Percentiles rank a stretch among this genome's conserved stretches.
Evolutionary conservation across 1,140 invertebrate genomes (phyloP).

Genomic region (Cyclargus thomasi): DNA sequence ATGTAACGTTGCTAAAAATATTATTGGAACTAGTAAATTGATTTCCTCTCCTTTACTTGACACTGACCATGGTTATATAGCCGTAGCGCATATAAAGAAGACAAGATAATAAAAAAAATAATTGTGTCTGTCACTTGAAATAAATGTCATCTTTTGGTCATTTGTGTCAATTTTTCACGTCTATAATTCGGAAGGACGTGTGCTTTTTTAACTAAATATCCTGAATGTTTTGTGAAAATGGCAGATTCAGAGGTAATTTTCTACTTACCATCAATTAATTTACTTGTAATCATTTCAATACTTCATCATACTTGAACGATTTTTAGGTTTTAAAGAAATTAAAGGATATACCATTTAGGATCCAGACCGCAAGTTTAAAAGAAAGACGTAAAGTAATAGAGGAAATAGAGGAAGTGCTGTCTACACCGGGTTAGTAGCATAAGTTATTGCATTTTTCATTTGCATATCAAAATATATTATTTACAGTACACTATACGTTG

Average conservation of each 20-base stretch:
- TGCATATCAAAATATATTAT: background rate
- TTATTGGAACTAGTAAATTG: too few species aligned
- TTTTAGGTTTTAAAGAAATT: constrained; percentile 82
- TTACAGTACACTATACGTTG: background rate
- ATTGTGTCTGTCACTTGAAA: background rate
- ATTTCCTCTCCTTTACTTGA: too few species aligned
- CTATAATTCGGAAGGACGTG: constrained; percentile 37
- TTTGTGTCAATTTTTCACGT: constrained; percentile 24
- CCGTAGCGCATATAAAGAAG: too few species aligned
- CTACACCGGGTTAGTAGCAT: constrained; percentile 81
- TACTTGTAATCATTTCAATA: constrained; percentile 10
- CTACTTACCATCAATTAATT: constrained; percentile 14
- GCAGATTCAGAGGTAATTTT: constrained; percentile 66
- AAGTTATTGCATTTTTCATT: constrained; percentile 6
- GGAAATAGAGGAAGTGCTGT: constrained; percentile 83
- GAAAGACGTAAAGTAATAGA: constrained; percentile 82
- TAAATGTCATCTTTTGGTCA: background rate
- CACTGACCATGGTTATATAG: too few species aligned
- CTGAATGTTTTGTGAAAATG: constrained; percentile 62
- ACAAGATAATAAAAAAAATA: too few species aligned
- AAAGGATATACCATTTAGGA: constrained; percentile 86
- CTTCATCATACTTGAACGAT: constrained; percentile 45
- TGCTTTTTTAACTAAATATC: constrained; percentile 35
- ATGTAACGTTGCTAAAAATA: too few species aligned
- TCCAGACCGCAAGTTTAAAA: constrained; percentile 85